Evolutionary conservation across 2,888 invertebrate species (phyloP), one percentile per base, ranked within the genome.

Genomic region (Phasia obesa): DNA sequence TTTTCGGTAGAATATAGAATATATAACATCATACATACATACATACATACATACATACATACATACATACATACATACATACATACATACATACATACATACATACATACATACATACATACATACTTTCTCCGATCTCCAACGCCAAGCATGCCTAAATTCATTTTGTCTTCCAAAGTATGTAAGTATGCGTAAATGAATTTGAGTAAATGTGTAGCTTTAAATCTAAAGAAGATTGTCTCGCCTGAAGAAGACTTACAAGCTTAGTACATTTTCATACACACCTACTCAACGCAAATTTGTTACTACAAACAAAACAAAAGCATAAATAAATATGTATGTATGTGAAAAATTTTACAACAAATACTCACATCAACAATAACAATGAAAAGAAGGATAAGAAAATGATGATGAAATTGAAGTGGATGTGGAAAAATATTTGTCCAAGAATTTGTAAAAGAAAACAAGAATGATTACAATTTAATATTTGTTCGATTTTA

Each of bases 371-470:
- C 7, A 23, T 35, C 60, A 73, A 42, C 19, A 42, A 51, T 15
- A 51, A 21, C 17, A 59, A 25, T 15, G 4, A 19, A 60, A 71
- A 13, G 23, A 1, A 59, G 44, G 17, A 23, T 23, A 19, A 35
- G 4, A 71, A 49, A 59, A 71, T 59, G 19, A 11, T 38, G 38
- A 19, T 27, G 69, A 67, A 23, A 67, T 38, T 11, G 23, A 44
- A 2, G 19, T 57, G 42, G 57, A 47, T 73, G 49, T 60, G n/a
- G 42, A 25, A 31, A 74, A 74, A 42, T 62, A 62, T 55, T 74
- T 74, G 13, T 31, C 31, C 6, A 35, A 31, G 21, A 64, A 64
- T 62, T 74, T 44, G 13, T 11, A 64, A 55, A 55, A 44, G 21
- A 53, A 17, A 53, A 42, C n/a, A 19, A 51, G 13, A 27, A 55